These are phyloP conservation scores for Rhingia rostrata DNA, from an alignment of 2,888 invertebrate genomes.

Conservation along the genomic window DNA sequence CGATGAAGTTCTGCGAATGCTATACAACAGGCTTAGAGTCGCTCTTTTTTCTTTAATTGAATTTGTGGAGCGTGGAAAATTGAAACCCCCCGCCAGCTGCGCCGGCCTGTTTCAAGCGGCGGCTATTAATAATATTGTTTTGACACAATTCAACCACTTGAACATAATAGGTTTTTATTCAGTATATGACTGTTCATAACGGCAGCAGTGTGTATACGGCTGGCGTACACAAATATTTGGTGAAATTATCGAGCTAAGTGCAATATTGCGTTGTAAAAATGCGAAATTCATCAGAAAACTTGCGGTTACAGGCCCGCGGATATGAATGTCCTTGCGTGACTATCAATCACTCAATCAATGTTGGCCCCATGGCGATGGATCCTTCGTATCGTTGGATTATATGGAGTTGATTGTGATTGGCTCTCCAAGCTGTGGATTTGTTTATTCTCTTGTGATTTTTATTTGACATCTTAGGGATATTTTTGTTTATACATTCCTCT, in stretches of 20 bases:
- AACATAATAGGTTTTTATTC: slow-evolving; percentile 32
- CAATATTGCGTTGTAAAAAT: slow-evolving; percentile 44
- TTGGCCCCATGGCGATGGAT: slow-evolving; percentile 50
- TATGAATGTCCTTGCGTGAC: slow-evolving; percentile 73
- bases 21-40: neutral
- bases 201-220: neutral
- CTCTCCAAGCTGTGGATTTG: slow-evolving; percentile 27
- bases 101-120: slow-evolving; percentile 31
- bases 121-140: slow-evolving; percentile 72
- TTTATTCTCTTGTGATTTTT: slow-evolving; percentile 32
- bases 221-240: slow-evolving; percentile 10
- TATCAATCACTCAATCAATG: slow-evolving; percentile 81
- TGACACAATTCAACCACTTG: slow-evolving; percentile 66
- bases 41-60: slow-evolving; percentile 61
- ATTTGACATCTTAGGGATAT: slow-evolving; percentile 51
- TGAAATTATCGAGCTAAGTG: slow-evolving; percentile 31
- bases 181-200: neutral
- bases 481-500: slow-evolving; percentile 17
- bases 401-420: slow-evolving; percentile 75
- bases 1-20: neutral
- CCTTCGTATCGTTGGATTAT: slow-evolving; percentile 62
- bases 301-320: slow-evolving; percentile 12
- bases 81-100: slow-evolving; percentile 57
- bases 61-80: slow-evolving; percentile 74
- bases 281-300: slow-evolving; percentile 19